A percentile compares a stretch with the other conserved stretches of the same genome.
phyloP scores from a whole-genome alignment of 2,888 invertebrate species.

The Sicus ferrugineus region DNA sequence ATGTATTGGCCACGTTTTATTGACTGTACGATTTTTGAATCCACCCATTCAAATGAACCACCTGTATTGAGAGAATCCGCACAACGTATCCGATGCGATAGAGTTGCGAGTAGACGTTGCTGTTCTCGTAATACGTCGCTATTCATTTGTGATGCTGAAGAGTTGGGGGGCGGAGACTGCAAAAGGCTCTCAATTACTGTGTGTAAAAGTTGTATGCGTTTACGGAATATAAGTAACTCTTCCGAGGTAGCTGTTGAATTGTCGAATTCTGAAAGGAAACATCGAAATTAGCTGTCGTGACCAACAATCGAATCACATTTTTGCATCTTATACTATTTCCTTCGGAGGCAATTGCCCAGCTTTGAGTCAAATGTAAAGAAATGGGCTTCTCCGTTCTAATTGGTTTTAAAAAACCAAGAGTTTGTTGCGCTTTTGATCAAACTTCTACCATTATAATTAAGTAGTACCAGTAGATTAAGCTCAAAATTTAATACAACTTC shows the following conservation, averaged over 20 bases:
- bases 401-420: no score
- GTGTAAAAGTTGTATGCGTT: constrained; percentile 50
- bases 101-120: constrained; percentile 41
- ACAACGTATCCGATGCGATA: constrained; percentile 55
- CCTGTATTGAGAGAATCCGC: constrained; percentile 76
- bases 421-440: no score
- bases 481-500: no score
- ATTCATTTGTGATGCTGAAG: neutral
- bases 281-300: no score
- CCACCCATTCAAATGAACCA: constrained; percentile 94
- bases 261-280: constrained; percentile 47
- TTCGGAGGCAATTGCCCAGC: no score
- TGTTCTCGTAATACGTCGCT: constrained; percentile 26
- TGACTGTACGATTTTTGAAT: constrained; percentile 86
- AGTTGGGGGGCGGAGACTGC: neutral
- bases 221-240: constrained; percentile 55
- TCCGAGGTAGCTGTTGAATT: constrained; percentile 49
- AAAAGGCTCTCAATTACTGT: constrained; percentile 47
- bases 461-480: no score
- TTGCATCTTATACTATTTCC: no score
- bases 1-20: constrained; percentile 85
- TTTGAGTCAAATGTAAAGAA: no score
- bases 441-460: no score
- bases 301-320: no score
- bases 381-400: no score